Conservation (phyloP, 2,113 vertebrate species). For the Myotis lucifugus region DNA sequence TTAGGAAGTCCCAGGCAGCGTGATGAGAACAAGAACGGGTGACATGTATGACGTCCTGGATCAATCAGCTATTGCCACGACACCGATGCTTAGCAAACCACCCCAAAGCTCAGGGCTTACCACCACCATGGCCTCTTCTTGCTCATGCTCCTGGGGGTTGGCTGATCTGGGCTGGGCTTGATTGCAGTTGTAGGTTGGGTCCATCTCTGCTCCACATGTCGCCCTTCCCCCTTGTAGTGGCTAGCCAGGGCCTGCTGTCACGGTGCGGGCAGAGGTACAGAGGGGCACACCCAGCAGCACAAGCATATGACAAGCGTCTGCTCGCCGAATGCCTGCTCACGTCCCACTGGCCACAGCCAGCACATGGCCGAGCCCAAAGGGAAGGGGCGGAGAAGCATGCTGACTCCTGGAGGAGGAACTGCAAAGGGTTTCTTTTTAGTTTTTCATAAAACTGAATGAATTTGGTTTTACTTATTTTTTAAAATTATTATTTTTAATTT, state of each 20-base stretch:
- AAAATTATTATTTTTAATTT: neutral
- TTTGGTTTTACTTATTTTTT: neutral
- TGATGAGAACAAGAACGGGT: neutral
- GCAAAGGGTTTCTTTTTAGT: neutral
- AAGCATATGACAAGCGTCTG: neutral
- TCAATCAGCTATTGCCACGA: neutral
- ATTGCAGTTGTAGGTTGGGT: neutral
- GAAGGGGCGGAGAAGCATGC: neutral
- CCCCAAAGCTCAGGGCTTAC: no score
- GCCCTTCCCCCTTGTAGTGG: no score
- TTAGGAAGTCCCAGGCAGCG: neutral
- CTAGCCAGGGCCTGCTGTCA: neutral
- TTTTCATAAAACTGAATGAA: neutral
- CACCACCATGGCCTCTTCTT: neutral
- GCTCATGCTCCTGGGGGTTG: neutral
- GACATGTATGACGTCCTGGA: neutral
- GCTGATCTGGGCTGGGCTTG: neutral
- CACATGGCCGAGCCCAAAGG: neutral
- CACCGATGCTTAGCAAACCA: neutral
- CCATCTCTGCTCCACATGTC: neutral
- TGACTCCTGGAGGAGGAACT: neutral
- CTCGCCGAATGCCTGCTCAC: accelerated
- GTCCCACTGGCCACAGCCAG: neutral
- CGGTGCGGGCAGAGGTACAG: neutral
- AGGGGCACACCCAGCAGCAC: neutral